Evolutionary conservation across 2,113 vertebrate genomes (phyloP), one percentile per base, ranked within the genome.

Genomic region (Crotalus helleri): DNA sequence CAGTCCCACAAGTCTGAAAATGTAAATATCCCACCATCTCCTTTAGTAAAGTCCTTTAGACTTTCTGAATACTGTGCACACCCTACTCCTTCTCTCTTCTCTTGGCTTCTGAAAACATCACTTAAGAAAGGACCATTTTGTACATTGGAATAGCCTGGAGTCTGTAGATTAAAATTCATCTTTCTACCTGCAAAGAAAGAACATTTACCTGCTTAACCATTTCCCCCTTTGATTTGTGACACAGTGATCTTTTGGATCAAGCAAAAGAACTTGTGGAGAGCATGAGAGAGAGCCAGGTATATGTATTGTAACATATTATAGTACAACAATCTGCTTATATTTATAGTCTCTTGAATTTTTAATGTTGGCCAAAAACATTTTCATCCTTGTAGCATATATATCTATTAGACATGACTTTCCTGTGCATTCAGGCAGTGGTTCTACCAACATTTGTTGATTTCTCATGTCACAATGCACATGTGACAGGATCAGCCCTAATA

Each of bases 251-350:
- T 89, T 93, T 92, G 92, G 59, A 69, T 74, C 97, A 98, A 95
- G 97, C 97, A 85, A 93, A 94, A 94, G 95, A 97, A 90, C 92
- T 97, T 92, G 97, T 98, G 95, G 93, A 93, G 54, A 93, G 87
- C 69, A 97, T 98, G 96, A 97, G 96, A 94, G 94, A 94, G 87
- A 94, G 96, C 89, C 90, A 94, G 97, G 98, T 98, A 94, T 95
- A 97, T 95, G 89, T 94, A 9, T 4, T 26, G 12, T 86, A 23
- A 61, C 44, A 8, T 4, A 2, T 61, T 24, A 4, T 57, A 13
- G 21, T 26, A 10, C 8, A 74, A 29, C 8, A 15, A 87, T 39
- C 2, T 21, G 1, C 39, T 59, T 23, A 10, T 58, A 24, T 64
- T 91, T 85, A 26, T 49, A 58, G 4, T 15, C 9, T 85, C 4